phyloP scores from a whole-genome alignment of 2,113 vertebrate genomes.

The Xyrauchen texanus region DNA sequence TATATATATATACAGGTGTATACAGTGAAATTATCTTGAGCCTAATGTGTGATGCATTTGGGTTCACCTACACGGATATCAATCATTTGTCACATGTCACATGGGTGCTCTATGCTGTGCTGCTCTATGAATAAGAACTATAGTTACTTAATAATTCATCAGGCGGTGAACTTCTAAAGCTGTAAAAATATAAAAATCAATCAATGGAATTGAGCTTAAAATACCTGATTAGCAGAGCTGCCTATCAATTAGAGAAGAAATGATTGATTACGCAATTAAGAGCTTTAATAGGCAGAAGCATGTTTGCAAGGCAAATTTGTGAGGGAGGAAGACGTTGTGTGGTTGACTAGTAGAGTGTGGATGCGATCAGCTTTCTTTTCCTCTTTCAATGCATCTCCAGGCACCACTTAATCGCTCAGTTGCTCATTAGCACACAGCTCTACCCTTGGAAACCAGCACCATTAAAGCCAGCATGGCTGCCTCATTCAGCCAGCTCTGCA shows the following conservation, averaged over 20 bases:
- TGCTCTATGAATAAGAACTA: background rate
- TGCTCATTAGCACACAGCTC: conserved; percentile 30
- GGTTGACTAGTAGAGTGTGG: background rate
- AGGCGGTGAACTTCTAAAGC: conserved; percentile 3
- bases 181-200: conserved; percentile 33
- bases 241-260: background rate
- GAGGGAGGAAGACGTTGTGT: background rate
- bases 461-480: conserved; percentile 65
- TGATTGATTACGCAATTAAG: conserved; percentile 34
- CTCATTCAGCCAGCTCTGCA: conserved; percentile 64
- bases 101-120: background rate
- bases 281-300: background rate
- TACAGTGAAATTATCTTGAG: background rate
- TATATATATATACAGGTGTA: too few species aligned
- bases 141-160: conserved; percentile 39
- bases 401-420: conserved; percentile 30
- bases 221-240: conserved; percentile 20
- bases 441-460: conserved; percentile 29
- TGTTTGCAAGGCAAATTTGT: background rate
- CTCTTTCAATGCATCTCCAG: conserved; percentile 9
- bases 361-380: conserved; percentile 9
- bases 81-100: conserved; percentile 27
- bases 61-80: conserved; percentile 1
- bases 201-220: conserved; percentile 30
- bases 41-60: background rate